Evolutionary conservation across 1,140 invertebrate species (phyloP), one percentile per base, ranked within the genome.

Genomic region (Euwallacea similis): DNA sequence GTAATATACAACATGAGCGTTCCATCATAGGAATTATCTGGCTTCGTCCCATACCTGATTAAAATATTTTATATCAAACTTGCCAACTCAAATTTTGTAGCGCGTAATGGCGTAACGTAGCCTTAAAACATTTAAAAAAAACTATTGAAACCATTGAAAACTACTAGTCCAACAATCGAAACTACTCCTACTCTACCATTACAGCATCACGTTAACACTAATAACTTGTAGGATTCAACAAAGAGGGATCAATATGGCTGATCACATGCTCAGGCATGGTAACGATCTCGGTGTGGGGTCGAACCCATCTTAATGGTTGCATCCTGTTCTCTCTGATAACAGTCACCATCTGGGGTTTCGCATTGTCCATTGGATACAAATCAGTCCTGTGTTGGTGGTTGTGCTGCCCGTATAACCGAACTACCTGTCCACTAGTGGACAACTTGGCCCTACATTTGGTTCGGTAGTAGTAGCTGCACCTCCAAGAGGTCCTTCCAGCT

Each of bases 371-470:
- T 0, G 63, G 64, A 47, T 46, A 47, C 42, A 72, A 53, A 66
- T 68, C 65, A 7, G 11, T 47, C 13, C 63, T 47, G 43, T 47
- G 71, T 42, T 64, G 43, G 44, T 76, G 75, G 60, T 76, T 76
- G 41, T 74, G 75, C 10, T 67, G 10, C 42, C 65, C 73, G 21
- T 61, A 66, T 33, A 76, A 43, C 46, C 44, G 10, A 9, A 76
- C 75, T 11, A 65, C 44, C 9, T 62, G 41, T n/a, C 75, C 74
- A 21, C 43, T 71, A 0, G 73, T 76, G 9, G 53, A 15, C 7
- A 75, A 44, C 65, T 70, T 76, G 11, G 66, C 64, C 58, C 58
- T 53, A 47, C 75, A 76, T 66, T 76, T 76, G 16, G 64, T 76
- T 59, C 71, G 61, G 43, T 72, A 70, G 58, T 77, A 76, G 42